Conservation (phyloP, 2,113 vertebrate genomes). For the Cacatua alba region DNA sequence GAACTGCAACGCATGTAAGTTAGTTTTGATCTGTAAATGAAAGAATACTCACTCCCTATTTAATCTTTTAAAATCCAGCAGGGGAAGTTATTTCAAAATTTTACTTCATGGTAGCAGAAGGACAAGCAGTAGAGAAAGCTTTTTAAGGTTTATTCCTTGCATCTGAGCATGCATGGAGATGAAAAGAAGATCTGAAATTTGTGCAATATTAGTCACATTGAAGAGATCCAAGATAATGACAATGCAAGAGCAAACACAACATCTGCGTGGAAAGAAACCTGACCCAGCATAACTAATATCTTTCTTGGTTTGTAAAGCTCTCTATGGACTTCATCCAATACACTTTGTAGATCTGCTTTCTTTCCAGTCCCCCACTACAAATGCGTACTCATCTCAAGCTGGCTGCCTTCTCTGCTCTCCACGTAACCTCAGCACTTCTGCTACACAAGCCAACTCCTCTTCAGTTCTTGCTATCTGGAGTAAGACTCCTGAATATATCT, state of each 20-base stretch:
- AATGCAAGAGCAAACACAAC: constrained; percentile 24
- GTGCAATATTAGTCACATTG: constrained; percentile 11
- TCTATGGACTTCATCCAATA: background rate
- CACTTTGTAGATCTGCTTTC: background rate
- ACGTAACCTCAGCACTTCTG: background rate
- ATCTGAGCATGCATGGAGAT: background rate
- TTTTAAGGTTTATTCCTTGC: background rate
- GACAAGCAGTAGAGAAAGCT: background rate
- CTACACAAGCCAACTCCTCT: background rate
- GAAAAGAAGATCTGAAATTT: background rate
- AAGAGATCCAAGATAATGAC: constrained; percentile 37
- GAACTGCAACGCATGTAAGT: background rate
- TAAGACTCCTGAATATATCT: background rate
- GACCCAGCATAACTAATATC: constrained; percentile 20
- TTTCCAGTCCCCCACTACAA: background rate
- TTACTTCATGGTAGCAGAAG: background rate
- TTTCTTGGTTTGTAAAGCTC: constrained; percentile 27
- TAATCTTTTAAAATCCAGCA: background rate
- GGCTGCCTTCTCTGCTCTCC: background rate
- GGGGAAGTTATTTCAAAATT: background rate
- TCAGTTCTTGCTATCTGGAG: background rate
- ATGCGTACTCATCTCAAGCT: background rate
- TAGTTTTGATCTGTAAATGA: background rate
- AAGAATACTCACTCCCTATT: background rate
- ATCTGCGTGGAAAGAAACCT: constrained; percentile 38